phyloP scores from a whole-genome alignment of 2,888 invertebrate species.

The Choreutis nemorana region DNA sequence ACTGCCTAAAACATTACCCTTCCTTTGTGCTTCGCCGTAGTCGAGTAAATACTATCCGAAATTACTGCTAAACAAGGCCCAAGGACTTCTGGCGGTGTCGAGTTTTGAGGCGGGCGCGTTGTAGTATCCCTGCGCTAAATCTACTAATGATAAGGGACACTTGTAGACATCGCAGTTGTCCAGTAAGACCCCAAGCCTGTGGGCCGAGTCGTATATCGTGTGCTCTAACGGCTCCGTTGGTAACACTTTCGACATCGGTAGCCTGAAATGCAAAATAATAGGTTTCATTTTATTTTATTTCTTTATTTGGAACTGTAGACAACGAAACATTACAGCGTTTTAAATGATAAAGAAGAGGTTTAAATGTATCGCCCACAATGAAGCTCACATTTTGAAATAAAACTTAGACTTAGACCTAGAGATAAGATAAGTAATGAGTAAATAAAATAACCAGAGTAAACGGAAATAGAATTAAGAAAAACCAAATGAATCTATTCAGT shows the following conservation, averaged over 20 bases:
- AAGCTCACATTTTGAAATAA: too few relatives aligned
- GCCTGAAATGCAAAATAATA: constrained; percentile 44
- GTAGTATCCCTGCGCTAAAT: constrained; percentile 72
- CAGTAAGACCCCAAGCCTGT: constrained; percentile 41
- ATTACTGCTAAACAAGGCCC: constrained; percentile 35
- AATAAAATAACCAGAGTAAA: too few relatives aligned
- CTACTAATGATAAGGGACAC: constrained; percentile 77
- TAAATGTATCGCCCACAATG: too few relatives aligned
- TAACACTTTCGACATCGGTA: constrained; percentile 71
- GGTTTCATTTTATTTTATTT: background rate
- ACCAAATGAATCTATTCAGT: too few relatives aligned
- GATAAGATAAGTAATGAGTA: too few relatives aligned
- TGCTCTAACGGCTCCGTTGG: constrained; percentile 71
- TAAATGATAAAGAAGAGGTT: too few relatives aligned
- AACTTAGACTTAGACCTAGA: too few relatives aligned
- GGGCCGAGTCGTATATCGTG: constrained; percentile 72
- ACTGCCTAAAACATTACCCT: too few relatives aligned
- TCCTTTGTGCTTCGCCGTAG: too few relatives aligned
- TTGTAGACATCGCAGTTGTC: constrained; percentile 66
- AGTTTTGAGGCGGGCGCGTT: constrained; percentile 41
- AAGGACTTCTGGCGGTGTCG: constrained; percentile 31
- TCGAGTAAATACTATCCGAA: constrained; percentile 16
- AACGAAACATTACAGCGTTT: too few relatives aligned
- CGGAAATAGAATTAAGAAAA: too few relatives aligned
- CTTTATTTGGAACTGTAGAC: too few relatives aligned